A percentile compares a stretch with the other conserved stretches of the same genome.
These are phyloP conservation scores for Frankliniella fusca DNA, from an alignment of 2,888 invertebrate genomes.

Conservation along the genomic window DNA sequence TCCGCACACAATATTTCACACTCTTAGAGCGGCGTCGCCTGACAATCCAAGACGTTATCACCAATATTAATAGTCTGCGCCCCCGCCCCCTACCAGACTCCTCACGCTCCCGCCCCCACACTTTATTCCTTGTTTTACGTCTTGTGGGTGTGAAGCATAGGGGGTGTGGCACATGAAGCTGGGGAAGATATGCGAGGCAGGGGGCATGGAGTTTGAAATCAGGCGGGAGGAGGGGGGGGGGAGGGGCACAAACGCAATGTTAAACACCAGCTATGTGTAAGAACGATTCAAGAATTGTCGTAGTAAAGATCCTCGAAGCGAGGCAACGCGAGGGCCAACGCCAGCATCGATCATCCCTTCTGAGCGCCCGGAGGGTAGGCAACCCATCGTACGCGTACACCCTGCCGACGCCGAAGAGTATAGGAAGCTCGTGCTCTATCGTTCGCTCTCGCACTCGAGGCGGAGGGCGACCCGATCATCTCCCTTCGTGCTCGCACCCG, in stretches of 20 bases:
- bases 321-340: no score
- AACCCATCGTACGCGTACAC: no score
- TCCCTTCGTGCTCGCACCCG: neutral
- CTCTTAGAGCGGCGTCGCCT: slow-evolving; percentile 17
- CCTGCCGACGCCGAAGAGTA: no score
- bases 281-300: no score
- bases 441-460: no score
- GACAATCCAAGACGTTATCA: slow-evolving; percentile 15
- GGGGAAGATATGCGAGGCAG: no score
- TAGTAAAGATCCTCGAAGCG: no score
- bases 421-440: no score
- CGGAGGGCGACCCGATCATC: neutral
- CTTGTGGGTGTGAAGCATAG: neutral
- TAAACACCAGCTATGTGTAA: no score
- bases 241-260: neutral
- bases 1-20: neutral
- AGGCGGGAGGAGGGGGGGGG: neutral
- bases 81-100: neutral
- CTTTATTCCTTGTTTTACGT: neutral
- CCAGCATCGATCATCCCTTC: no score
- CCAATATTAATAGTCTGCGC: slow-evolving; percentile 5
- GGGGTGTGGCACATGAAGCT: neutral
- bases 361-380: no score
- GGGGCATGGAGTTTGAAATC: no score
- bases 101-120: neutral